These are phyloP conservation scores for Hemicentrotus pulcherrimus DNA, from an alignment of 35 echinoderm and acorn worm genomes.

Conservation along the genomic window DNA sequence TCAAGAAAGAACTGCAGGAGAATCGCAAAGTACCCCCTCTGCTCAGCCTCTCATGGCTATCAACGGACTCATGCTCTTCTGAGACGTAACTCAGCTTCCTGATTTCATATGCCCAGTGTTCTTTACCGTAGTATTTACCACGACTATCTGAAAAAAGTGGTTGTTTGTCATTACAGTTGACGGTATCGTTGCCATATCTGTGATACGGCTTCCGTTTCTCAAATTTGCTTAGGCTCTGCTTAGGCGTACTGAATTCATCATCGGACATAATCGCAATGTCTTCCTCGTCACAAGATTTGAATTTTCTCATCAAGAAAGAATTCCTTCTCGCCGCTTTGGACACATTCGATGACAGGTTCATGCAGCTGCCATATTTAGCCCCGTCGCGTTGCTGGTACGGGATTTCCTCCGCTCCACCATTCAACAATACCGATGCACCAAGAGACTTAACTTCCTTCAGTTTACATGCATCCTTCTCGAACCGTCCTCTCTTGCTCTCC, in stretches of 20 bases:
- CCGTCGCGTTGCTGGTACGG: background rate
- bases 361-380: background rate
- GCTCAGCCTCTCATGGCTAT: background rate
- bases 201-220: background rate
- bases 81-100: background rate
- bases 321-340: background rate
- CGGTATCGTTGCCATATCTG: background rate
- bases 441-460: background rate
- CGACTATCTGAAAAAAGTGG: background rate
- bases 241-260: background rate
- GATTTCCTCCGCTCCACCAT: background rate
- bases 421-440: background rate
- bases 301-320: background rate
- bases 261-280: background rate
- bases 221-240: background rate
- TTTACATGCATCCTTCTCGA: background rate
- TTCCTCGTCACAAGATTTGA: slow-evolving; percentile 21
- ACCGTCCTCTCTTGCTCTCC: background rate
- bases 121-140: background rate
- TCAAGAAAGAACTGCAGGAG: background rate
- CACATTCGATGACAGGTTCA: background rate
- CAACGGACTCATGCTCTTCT: background rate
- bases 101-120: background rate
- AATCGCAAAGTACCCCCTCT: background rate
- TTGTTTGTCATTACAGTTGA: background rate